phyloP scores from a whole-genome alignment of 2,888 invertebrate species.

The Tenthredo scrophulariae region DNA sequence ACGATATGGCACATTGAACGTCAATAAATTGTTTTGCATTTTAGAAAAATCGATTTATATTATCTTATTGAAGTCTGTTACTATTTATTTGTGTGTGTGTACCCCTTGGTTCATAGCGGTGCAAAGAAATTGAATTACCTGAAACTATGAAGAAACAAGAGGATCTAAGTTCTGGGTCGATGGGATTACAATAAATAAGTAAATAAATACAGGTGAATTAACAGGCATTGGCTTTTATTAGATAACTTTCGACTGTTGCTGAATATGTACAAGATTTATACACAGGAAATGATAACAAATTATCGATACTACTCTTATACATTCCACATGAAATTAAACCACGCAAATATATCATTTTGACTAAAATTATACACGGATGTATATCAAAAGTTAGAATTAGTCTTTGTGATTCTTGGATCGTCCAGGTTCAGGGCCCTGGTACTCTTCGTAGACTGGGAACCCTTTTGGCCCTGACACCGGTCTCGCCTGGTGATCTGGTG shows the following conservation, averaged over 20 bases:
- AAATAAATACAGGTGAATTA: neutral
- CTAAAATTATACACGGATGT: neutral
- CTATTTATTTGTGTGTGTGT: neutral
- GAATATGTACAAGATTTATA: neutral
- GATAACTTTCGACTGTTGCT: neutral
- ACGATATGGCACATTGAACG: constrained; percentile 57
- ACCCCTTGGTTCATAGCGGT: neutral
- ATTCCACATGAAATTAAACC: neutral
- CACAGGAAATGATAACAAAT: neutral
- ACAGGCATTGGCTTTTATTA: neutral
- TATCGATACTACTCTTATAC: constrained; percentile 10
- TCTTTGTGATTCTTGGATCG: constrained; percentile 57
- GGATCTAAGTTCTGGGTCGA: neutral
- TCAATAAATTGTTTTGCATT: constrained; percentile 70
- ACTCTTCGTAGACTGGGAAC: constrained; percentile 83
- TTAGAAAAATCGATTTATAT: neutral
- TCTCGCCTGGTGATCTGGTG: constrained; percentile 62
- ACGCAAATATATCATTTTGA: neutral
- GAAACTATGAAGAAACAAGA: neutral
- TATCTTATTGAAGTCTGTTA: neutral
- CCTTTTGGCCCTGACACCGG: constrained; percentile 74
- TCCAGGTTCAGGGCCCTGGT: constrained; percentile 76
- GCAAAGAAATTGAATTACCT: neutral
- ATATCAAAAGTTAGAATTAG: neutral
- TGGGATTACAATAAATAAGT: neutral